A percentile compares a stretch with the other conserved stretches of the same genome.
These are phyloP conservation scores for Bursaphelenchus okinawaensis DNA, from an alignment of 2,888 invertebrate genomes.

Conservation along the genomic window DNA sequence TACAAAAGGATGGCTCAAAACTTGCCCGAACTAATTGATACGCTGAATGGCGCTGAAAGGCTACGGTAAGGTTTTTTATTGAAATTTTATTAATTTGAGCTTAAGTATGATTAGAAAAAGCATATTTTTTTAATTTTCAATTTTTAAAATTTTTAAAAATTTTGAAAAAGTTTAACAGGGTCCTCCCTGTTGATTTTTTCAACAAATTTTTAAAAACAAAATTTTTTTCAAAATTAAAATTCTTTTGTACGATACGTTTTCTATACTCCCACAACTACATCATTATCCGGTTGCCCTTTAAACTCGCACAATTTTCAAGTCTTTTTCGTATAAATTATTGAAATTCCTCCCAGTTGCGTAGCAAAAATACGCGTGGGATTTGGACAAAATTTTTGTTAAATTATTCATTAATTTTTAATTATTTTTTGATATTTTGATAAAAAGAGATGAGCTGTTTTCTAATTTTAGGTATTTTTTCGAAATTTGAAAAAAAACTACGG, in stretches of 20 bases:
- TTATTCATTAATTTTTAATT: no score
- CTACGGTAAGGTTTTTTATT: conserved; percentile 26
- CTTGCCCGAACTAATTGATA: conserved; percentile 29
- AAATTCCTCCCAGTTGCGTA: no score
- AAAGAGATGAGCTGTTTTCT: no score
- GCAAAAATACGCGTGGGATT: no score
- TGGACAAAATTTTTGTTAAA: no score
- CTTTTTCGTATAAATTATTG: no score
- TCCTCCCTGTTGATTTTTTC: not conserved
- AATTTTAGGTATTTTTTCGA: no score
- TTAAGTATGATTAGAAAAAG: not conserved
- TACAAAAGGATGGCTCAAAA: conserved; percentile 17
- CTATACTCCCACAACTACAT: not conserved
- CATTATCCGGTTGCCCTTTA: no score
- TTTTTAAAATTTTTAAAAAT: not conserved
- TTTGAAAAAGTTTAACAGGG: no score
- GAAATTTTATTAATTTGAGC: not conserved
- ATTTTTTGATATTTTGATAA: no score
- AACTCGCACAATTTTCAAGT: no score
- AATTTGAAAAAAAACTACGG: no score
- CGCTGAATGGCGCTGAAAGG: conserved; percentile 36
- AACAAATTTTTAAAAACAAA: not conserved
- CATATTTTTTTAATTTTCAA: not conserved
- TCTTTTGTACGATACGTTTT: not conserved
- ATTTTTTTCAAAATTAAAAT: not conserved